Evolutionary conservation across 2,797 vertebrate species (phyloP).

Genomic region (Alauda arvensis): DNA sequence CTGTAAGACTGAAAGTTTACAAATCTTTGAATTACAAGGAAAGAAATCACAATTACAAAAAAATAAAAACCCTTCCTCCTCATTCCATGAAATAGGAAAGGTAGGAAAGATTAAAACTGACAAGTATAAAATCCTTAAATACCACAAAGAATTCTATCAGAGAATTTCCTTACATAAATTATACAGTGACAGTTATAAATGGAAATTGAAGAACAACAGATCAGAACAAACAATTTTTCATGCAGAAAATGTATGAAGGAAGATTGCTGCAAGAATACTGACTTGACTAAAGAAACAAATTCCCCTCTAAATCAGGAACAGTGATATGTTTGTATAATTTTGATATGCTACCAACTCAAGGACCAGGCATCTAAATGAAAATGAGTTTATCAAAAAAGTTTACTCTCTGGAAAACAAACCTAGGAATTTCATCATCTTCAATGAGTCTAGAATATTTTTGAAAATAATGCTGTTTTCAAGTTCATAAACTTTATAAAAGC

Average conservation of each 20-base stretch:
- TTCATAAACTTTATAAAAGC: constrained; percentile 1
- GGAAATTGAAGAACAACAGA: constrained; percentile 36
- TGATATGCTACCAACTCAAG: background rate
- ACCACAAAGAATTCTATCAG: constrained; percentile 1
- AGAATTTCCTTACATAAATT: background rate
- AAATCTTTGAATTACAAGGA: constrained; percentile 23
- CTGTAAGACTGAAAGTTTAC: background rate
- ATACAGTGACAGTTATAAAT: constrained; percentile 15
- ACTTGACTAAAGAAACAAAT: constrained; percentile 21
- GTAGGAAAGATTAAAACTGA: constrained; percentile 52
- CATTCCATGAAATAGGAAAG: constrained; percentile 19
- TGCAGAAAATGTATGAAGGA: background rate
- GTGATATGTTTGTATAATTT: background rate
- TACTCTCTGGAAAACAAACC: background rate
- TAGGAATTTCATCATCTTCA: background rate
- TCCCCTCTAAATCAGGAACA: background rate
- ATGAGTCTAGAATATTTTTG: constrained; percentile 7
- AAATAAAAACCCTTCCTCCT: background rate
- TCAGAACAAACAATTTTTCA: constrained; percentile 33
- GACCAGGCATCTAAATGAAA: background rate
- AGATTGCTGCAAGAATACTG: constrained; percentile 17
- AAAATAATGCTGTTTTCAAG: background rate
- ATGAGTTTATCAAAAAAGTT: background rate
- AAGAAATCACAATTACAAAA: constrained; percentile 22
- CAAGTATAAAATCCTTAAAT: constrained; percentile 18